Base-by-base conservation (phyloP, 2,113 vertebrate genomes). In the Muntiacus reevesi region DNA sequence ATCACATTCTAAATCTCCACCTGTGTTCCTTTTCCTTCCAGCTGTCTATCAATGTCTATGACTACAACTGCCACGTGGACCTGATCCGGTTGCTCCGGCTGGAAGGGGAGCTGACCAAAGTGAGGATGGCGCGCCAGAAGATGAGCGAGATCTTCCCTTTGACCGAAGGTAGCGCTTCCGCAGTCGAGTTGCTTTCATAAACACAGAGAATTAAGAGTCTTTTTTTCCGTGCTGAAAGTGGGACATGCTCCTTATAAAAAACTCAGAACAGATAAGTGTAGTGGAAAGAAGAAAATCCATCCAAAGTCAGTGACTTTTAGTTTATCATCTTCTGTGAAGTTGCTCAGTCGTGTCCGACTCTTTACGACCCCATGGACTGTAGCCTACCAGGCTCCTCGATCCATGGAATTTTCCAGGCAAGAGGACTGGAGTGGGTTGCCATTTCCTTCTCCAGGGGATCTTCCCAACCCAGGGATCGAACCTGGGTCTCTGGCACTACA, bases 141-240 rank as follows among this genome's bases (percentile, higher is more conserved):
- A 99, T 99, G 99, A 99, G 99, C 0, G 99, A 99, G 60, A 99
- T 99, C 95, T 99, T 99, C 60, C 99, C 99, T 0, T 98, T 99
- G 92, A 99, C 99, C 0, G 99, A 99, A 99, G 99, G 99, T 99
- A 95, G 4, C 0, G 7, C 7, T 15, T 14, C 47, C 0, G 4
- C 52, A 10, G 59, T 30, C 0, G 0, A 15, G 21, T 67, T 89
- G 64, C 94, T 27, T 14, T 17, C 17, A 1, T 36, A 23, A 40
- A 33, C 40, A 3, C 12, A 19, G 23, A 54, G 23, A 43, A 27
- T 7, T 4, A 47, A 28, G 57, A 2, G 13, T 4, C 2, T 2
- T 11, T 3, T 0, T 19, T 83, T 33, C 79, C 30, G 0, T 52
- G 43, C 27, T 91, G 43, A 71, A 84, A n/a, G 14, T 7, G 7